Evolutionary conservation across 64 coral and sea anemone species (phyloP).

Genomic region (Stylophora pistillata): DNA sequence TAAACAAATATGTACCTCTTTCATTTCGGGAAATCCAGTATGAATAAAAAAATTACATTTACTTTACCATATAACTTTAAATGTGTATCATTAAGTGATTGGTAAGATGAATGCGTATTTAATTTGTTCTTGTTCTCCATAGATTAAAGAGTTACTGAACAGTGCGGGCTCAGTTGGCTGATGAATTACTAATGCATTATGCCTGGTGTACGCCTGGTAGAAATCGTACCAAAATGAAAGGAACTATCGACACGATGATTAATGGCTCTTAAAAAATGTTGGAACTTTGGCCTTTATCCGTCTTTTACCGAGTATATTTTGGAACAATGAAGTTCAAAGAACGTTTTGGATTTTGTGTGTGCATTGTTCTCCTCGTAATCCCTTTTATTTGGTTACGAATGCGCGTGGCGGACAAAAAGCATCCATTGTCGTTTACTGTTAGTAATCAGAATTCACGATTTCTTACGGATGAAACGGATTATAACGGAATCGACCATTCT

Average conservation of each 20-base stretch:
- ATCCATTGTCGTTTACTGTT: slow-evolving; percentile 21
- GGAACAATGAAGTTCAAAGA: slow-evolving; percentile 86
- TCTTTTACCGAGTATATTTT: slow-evolving; percentile 39
- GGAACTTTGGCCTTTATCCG: slow-evolving; percentile 47
- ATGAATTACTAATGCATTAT: neutral
- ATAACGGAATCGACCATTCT: slow-evolving; percentile 62
- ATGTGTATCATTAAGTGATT: too few relatives aligned
- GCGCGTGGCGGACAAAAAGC: slow-evolving; percentile 27
- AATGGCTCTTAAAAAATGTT: slow-evolving; percentile 12
- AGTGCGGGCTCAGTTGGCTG: neutral
- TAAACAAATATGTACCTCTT: too few relatives aligned
- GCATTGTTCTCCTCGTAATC: slow-evolving; percentile 41
- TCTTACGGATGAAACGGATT: slow-evolving; percentile 55
- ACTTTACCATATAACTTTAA: too few relatives aligned
- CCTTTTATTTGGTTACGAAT: slow-evolving; percentile 78
- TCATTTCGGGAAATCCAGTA: too few relatives aligned
- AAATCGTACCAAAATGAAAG: slow-evolving; percentile 9
- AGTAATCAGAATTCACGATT: neutral
- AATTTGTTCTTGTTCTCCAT: neutral
- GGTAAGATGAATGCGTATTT: too few relatives aligned
- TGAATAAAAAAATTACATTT: too few relatives aligned
- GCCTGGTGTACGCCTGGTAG: slow-evolving; percentile 14
- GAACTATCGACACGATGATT: slow-evolving; percentile 32
- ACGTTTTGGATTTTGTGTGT: slow-evolving; percentile 57
- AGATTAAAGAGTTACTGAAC: neutral